Base-by-base conservation (phyloP, 2,797 vertebrate genomes). In the Dallia pectoralis region DNA sequence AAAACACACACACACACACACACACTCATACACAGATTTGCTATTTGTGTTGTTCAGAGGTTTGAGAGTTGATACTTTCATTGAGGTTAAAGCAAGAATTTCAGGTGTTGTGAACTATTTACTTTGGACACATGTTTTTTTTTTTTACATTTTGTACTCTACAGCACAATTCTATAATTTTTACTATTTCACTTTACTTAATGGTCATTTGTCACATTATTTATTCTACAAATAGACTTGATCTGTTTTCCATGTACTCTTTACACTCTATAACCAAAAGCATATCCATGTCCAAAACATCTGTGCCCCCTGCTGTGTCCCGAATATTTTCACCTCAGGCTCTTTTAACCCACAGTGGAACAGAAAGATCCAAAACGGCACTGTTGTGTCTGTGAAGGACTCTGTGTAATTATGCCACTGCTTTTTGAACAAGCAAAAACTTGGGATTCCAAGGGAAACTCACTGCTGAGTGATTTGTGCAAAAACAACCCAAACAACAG, bases 271-370 rank as follows among this genome's bases (percentile, higher is more conserved):
- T 30, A 63, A 29, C 59, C 74, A 74, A 70, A 66, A 59, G 25
- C 19, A 22, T 36, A 32, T n/a, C 63, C 78, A 59, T 62, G 69
- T 82, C 47, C 69, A 75, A 74, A 87, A 88, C 87, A 86, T 85
- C 87, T 87, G 88, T 80, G 77, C 27, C 77, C 79, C 79, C 82
- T 67, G 16, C 77, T 72, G 74, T 71, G 40, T 80, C 72, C 79
- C 77, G 69, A 66, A 82, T 87, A 85, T 91, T 89, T 89, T 88
- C 78, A 83, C 88, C 82, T 0, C 62, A 72, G 81, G 84, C 84
- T 73, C 77, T 82, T 79, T 86, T 67, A 84, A 76, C 84, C 70
- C 67, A 48, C 51, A 33, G n/a, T 70, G 18, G 30, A 44, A 70
- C 15, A 69, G 8, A 64, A 56, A 67, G 33, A 70, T 2, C 47